These are phyloP conservation scores for Ctenosaura bakeri DNA, from an alignment of 2,797 vertebrate species.

Conservation along the genomic window DNA sequence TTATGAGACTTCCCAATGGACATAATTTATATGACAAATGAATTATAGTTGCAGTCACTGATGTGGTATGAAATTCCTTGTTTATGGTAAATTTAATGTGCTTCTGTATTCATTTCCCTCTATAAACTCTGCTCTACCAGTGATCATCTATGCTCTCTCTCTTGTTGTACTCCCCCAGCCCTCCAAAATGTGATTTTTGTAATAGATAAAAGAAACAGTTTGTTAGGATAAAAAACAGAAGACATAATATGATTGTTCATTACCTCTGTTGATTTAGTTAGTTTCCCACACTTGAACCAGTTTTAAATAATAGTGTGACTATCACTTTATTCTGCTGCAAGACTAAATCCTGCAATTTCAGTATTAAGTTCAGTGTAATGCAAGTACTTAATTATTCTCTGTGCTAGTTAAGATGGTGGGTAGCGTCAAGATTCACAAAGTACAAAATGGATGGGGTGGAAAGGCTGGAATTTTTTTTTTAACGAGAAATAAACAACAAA, in stretches of 20 bases:
- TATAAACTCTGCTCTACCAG: constrained; percentile 42
- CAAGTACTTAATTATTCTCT: constrained; percentile 36
- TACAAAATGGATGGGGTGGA: not conserved
- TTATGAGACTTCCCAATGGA: constrained; percentile 60
- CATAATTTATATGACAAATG: constrained; percentile 68
- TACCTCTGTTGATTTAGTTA: not conserved
- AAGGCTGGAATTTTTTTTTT: not conserved
- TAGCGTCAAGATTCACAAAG: not conserved
- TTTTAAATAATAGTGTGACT: constrained; percentile 28
- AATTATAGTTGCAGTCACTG: constrained; percentile 66
- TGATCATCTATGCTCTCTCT: constrained; percentile 47
- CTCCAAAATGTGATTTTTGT: constrained; percentile 25
- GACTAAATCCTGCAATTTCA: constrained; percentile 11
- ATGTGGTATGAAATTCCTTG: constrained; percentile 56
- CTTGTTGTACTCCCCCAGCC: not conserved
- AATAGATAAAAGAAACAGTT: constrained; percentile 19
- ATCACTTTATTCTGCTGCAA: constrained; percentile 13
- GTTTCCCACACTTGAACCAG: constrained; percentile 15
- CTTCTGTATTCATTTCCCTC: constrained; percentile 44
- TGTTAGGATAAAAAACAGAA: constrained; percentile 35
- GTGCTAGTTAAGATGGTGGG: not conserved
- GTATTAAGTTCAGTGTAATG: not conserved
- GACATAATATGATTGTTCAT: constrained; percentile 32
- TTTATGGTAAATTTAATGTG: constrained; percentile 67
- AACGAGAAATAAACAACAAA: not conserved